Conservation (phyloP, 2,113 vertebrate genomes). For the Lophochroa leadbeateri region DNA sequence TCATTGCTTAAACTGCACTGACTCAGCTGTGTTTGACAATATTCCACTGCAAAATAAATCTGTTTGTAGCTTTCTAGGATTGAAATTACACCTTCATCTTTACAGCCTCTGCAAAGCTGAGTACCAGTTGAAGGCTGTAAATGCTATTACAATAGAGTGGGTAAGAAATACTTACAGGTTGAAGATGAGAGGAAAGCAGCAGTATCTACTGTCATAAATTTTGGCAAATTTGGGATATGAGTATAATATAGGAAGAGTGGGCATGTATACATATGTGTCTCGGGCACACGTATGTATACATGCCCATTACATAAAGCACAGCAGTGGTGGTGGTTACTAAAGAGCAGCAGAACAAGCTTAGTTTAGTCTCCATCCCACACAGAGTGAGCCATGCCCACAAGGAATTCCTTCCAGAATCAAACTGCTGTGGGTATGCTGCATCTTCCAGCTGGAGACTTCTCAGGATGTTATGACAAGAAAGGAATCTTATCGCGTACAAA, state of each 20-base stretch:
- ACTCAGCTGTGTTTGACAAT: neutral
- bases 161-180: neutral
- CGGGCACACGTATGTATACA: rapidly evolving
- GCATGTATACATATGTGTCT: neutral
- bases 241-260: neutral
- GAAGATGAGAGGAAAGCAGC: neutral
- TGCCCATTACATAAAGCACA: neutral
- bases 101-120: neutral
- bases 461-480: neutral
- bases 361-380: neutral
- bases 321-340: neutral
- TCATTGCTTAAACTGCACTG: neutral
- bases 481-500: neutral
- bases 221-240: neutral
- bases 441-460: neutral
- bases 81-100: neutral
- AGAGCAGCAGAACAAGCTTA: neutral
- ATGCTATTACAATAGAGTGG: neutral
- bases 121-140: neutral
- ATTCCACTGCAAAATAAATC: neutral
- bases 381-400: rapidly evolving
- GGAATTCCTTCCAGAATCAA: neutral
- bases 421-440: neutral
- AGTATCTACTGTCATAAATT: neutral
- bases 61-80: neutral